Percentiles rank a stretch among this genome's conserved stretches.
These are phyloP conservation scores for Lithophane socia DNA, from an alignment of 2,888 invertebrate species.

Conservation along the genomic window DNA sequence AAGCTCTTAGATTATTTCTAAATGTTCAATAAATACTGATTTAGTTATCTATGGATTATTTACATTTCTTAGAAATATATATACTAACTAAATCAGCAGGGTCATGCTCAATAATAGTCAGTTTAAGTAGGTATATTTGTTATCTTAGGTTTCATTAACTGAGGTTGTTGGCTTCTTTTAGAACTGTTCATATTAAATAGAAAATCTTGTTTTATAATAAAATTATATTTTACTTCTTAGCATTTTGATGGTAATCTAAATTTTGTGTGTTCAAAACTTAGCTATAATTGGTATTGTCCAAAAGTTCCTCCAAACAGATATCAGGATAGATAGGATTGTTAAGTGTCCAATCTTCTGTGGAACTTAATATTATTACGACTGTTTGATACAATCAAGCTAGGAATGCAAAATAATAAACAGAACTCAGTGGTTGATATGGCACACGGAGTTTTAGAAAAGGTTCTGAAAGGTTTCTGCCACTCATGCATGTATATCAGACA, in stretches of 20 bases:
- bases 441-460: no score
- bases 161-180: neutral
- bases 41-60: conserved; percentile 42
- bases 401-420: no score
- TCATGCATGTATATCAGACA: no score
- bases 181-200: neutral
- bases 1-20: neutral
- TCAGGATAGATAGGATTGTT: no score
- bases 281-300: no score
- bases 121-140: conserved; percentile 9
- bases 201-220: neutral
- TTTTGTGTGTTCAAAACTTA: neutral
- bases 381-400: no score
- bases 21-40: conserved; percentile 8
- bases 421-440: no score
- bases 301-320: neutral
- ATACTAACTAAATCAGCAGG: conserved; percentile 33
- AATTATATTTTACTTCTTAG: neutral
- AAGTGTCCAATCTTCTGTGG: no score
- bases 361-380: no score
- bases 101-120: conserved; percentile 22
- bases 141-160: neutral
- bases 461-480: no score
- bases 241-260: neutral
- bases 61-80: conserved; percentile 24